Base-by-base conservation (phyloP, 2,888 invertebrate species). In the Hirtodrosophila duncani region DNA sequence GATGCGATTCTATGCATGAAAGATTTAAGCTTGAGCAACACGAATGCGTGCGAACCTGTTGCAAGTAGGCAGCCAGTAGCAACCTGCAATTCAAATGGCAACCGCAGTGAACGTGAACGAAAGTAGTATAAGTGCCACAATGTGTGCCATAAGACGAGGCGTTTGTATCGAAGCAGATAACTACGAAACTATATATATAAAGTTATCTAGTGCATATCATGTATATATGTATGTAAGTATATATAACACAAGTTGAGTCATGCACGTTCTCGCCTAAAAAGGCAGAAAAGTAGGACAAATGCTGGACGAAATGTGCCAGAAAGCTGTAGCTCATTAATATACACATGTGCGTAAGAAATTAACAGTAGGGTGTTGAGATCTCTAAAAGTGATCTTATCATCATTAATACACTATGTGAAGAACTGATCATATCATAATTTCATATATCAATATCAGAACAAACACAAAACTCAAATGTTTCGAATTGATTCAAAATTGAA, bases 11-110 rank as follows among this genome's bases (percentile, higher is more conserved):
- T 45, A 48, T 64, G 42, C 51, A 41, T 46, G 58, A 60, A 46
- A 55, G 44, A 66, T 37, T 39, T 13, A 29, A 31, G 45, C 69
- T 64, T 64, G 37, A 50, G 55, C 66, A 68, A 68, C 30, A 6
- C 38, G n/a, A 30, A 65, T 65, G 69, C 55, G 53, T 65, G 59
- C 65, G 69, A 65, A 64, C 66, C 69, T 65, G 65, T 50, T 60
- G 68, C 60, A n/a, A n/a, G n/a, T n/a, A n/a, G n/a, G n/a, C n/a
- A n/a, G n/a, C n/a, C n/a, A 65, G 10, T 48, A 16, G 58, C 42
- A 46, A 24, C 9, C 20, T 20, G 44, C 36, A 42, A 50, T 60
- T 43, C 34, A 58, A 58, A 51, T 39, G 46, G 57, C 31, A 44
- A 37, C 20, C 30, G 53, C 56, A 46, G 55, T 52, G 61, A 70